A percentile compares a stretch with the other conserved stretches of the same genome.
Conservation (phyloP, 2,797 vertebrate genomes). For the Gymnothorax reevesii region DNA sequence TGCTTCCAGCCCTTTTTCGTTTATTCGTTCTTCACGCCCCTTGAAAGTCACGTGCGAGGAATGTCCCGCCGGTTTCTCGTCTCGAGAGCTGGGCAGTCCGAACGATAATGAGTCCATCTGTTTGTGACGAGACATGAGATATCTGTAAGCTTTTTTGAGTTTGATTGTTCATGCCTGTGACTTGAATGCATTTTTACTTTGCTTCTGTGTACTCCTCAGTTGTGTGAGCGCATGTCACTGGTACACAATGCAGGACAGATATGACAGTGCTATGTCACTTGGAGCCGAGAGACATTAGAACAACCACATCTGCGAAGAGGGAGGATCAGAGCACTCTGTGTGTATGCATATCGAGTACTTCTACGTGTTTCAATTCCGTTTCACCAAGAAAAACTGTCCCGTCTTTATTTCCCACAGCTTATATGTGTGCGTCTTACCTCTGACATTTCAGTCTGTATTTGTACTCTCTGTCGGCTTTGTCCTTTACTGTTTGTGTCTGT, state of each 20-base stretch:
- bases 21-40: slow-evolving; percentile 85
- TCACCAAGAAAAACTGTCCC: slow-evolving; percentile 66
- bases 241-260: slow-evolving; percentile 84
- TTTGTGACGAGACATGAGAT: slow-evolving; percentile 88
- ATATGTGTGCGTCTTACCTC: slow-evolving; percentile 13
- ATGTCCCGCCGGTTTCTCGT: slow-evolving; percentile 78
- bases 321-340: slow-evolving; percentile 60
- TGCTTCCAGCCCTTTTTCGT: slow-evolving; percentile 80
- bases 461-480: slow-evolving; percentile 72
- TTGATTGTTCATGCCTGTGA: slow-evolving; percentile 91
- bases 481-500: slow-evolving; percentile 62
- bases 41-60: slow-evolving; percentile 82
- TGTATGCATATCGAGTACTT: slow-evolving; percentile 63
- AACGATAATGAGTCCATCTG: slow-evolving; percentile 80
- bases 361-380: slow-evolving; percentile 69
- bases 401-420: slow-evolving; percentile 55
- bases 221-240: slow-evolving; percentile 93
- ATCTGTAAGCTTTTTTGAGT: slow-evolving; percentile 91
- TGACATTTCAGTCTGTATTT: slow-evolving; percentile 56
- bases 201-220: slow-evolving; percentile 93
- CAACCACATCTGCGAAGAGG: slow-evolving; percentile 72
- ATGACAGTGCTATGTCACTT: slow-evolving; percentile 63
- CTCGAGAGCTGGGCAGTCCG: slow-evolving; percentile 62
- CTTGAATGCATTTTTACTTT: slow-evolving; percentile 99
- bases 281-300: slow-evolving; percentile 69